Percentiles rank a stretch among this genome's conserved stretches.
Evolutionary conservation across 2,113 vertebrate species (phyloP).

Genomic region (Mus musculus): GRCm39 chr10:48457001-48457500

Average conservation of each 20-base stretch:
- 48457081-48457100: not conserved
- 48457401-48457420: not conserved
- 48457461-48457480: not conserved
- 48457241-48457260: not conserved
- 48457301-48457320: not conserved
- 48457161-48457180: not conserved
- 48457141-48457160: constrained; percentile 17
- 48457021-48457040: not conserved
- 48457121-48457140: not conserved
- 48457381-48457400: not conserved
- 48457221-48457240: not conserved
- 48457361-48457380: not conserved
- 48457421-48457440: not conserved
- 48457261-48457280: not conserved
- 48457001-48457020: not conserved
- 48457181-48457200: not conserved
- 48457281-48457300: not conserved
- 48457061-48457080: constrained; percentile 6
- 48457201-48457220: not conserved
- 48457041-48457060: not conserved
- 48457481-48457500: not conserved
- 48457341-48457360: not conserved
- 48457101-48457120: not conserved
- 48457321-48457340: fast-evolving
- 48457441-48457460: not conserved